Base-by-base conservation (phyloP, 2,888 invertebrate species). In the Tetropium fuscum region DNA sequence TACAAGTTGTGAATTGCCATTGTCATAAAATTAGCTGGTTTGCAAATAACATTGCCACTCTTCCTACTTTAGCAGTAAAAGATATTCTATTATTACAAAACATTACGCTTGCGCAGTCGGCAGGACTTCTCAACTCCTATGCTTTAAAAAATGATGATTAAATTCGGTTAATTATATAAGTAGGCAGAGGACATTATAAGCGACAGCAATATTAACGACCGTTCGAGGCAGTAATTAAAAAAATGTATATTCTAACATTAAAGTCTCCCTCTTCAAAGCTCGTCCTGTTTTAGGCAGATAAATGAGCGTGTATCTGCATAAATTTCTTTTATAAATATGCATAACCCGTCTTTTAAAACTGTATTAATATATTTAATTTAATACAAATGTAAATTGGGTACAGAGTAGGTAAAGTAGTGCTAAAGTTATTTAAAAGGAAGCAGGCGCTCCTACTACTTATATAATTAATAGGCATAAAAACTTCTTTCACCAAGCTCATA, bases 321-420 rank as follows among this genome's bases (percentile, higher is more conserved):
- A 51, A 51, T 51, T 49, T 4, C 25, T 27, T 3, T 40, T 40
- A 38, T 51, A 27, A 51, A 51, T 51, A 51, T 51, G 51, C 27
- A 51, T 51, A 40, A 16, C 11, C 11, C 51, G 27, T 51, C 38
- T 51, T 51, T 51, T 40, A 40, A 40, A 51, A 40, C 40, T 51
- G 16, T 51, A 51, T 51, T 51, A 51, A 51, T 51, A 51, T 38
- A 16, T 38, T n/a, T 30, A 30, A 30, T 45, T 25, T 40, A 40
- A 40, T 18, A 27, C 38, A 27, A 51, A 51, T 51, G 38, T 40
- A 51, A 51, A 40, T 51, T 25, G 10, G 11, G 25, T 48, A 36
- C 36, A 16, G 16, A 11, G n/a, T 7, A 44, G 44, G 16, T 27
- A 5, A 25, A 16, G n/a, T 44, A 44, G 13, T 44, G 44, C 22